Base-by-base conservation (phyloP, 2,113 vertebrate species). In the Hippolais icterina region DNA sequence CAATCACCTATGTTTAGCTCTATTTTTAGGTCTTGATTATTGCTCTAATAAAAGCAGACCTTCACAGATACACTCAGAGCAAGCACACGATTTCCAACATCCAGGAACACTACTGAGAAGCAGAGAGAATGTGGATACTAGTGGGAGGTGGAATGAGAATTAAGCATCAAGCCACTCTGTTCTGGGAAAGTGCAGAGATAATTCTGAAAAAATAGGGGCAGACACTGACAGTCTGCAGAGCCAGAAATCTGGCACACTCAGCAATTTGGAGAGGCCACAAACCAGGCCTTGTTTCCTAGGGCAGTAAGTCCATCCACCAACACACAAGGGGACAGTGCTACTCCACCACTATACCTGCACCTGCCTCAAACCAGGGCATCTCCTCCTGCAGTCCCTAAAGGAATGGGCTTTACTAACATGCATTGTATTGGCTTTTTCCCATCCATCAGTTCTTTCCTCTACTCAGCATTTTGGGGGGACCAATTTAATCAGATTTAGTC, bases 11-110 rank as follows among this genome's bases (percentile, higher is more conserved):
- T 1, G 2, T 49, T 82, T 71, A 94, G 44, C 65, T 89, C 77
- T 91, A 74, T 50, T 89, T 90, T 77, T 13, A 90, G 68, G 39
- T 31, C 80, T 47, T 50, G 64, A 80, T 90, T 92, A 84, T 92
- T 93, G 93, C 80, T 94, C 47, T 78, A 90, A 81, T 65, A 83
- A 87, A 86, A 89, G 72, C 39, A 69, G 68, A 63, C 54, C 72
- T 87, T 72, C 68, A 83, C 61, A 80, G 70, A 57, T 33, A 41
- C 10, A 2, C 52, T 75, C 1, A 0, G 65, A 86, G 21, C 65
- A 86, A 90, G 54, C 29, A 18, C 37, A 37, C 66, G 1, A 24
- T 57, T 80, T 57, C 68, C 83, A 61, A 35, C 25, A 50, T 15
- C 37, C 52, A 65, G 31, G 42, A 90, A 63, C 29, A 15, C 35